Conservation (phyloP, 2,888 invertebrate species). For the Maniola hyperantus region DNA sequence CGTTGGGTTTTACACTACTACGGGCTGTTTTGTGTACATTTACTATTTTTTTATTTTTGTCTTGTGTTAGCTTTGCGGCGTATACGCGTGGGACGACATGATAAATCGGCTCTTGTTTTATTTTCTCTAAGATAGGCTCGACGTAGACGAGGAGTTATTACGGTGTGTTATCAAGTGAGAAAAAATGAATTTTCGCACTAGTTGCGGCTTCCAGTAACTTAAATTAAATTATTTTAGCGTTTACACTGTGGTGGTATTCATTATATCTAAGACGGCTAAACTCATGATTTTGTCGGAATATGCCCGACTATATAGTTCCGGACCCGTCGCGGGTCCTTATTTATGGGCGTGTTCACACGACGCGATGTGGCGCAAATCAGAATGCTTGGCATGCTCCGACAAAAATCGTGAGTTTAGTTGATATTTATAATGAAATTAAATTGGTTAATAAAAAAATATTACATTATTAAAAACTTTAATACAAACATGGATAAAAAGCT, state of each 20-base stretch:
- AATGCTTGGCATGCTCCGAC: too few relatives aligned
- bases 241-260: too few relatives aligned
- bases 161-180: slow-evolving; percentile 59
- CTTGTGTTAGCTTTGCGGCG: slow-evolving; percentile 70
- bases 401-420: too few relatives aligned
- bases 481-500: background rate
- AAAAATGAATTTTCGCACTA: slow-evolving; percentile 34
- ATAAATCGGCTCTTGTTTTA: slow-evolving; percentile 76
- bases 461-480: too few relatives aligned
- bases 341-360: too few relatives aligned
- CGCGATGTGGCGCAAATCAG: too few relatives aligned
- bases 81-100: slow-evolving; percentile 77
- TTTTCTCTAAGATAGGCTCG: slow-evolving; percentile 69
- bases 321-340: too few relatives aligned
- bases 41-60: slow-evolving; percentile 68
- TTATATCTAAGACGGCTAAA: too few relatives aligned
- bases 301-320: too few relatives aligned
- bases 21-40: slow-evolving; percentile 55
- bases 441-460: too few relatives aligned
- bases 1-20: slow-evolving; percentile 80
- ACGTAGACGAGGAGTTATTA: slow-evolving; percentile 70
- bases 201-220: slow-evolving; percentile 42
- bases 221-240: background rate
- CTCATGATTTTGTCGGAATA: too few relatives aligned
- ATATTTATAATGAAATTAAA: too few relatives aligned